Evolutionary conservation across 2,113 vertebrate genomes (phyloP).

Genomic region (Festucalex cinctus): DNA sequence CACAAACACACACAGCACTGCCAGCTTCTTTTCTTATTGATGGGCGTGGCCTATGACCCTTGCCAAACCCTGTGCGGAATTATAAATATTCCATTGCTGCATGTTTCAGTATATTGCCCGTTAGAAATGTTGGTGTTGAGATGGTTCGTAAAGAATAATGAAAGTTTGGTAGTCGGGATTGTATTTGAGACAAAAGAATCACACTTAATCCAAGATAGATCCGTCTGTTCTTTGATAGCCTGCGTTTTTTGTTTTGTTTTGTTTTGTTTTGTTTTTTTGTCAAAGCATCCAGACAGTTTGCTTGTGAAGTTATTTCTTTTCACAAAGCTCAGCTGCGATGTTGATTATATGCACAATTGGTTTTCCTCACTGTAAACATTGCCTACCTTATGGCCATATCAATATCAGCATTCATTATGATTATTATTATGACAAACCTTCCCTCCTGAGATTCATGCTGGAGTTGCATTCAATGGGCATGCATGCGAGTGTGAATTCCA

Average conservation of each 20-base stretch:
- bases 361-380: not conserved
- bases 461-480: not conserved
- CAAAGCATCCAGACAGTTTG: slow-evolving; percentile 15
- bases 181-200: no score
- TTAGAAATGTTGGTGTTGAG: not conserved
- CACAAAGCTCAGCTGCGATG: slow-evolving; percentile 22
- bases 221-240: slow-evolving; percentile 27
- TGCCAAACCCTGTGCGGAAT: slow-evolving; percentile 15
- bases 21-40: not conserved
- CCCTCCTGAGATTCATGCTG: not conserved
- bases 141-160: not conserved
- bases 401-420: not conserved
- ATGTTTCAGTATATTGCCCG: slow-evolving; percentile 9
- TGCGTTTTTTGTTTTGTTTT: slow-evolving; percentile 11
- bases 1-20: not conserved
- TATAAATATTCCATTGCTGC: slow-evolving; percentile 16
- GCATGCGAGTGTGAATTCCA: not conserved
- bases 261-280: slow-evolving; percentile 2
- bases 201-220: slow-evolving; percentile 50
- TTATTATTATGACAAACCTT: not conserved
- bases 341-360: slow-evolving; percentile 13
- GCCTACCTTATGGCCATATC: slow-evolving; percentile 9
- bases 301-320: slow-evolving; percentile 17
- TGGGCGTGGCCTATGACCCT: slow-evolving; percentile 16
- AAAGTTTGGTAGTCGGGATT: not conserved